These are phyloP conservation scores for Drosophila kuntzei DNA, from an alignment of 2,888 invertebrate genomes.

Conservation along the genomic window DNA sequence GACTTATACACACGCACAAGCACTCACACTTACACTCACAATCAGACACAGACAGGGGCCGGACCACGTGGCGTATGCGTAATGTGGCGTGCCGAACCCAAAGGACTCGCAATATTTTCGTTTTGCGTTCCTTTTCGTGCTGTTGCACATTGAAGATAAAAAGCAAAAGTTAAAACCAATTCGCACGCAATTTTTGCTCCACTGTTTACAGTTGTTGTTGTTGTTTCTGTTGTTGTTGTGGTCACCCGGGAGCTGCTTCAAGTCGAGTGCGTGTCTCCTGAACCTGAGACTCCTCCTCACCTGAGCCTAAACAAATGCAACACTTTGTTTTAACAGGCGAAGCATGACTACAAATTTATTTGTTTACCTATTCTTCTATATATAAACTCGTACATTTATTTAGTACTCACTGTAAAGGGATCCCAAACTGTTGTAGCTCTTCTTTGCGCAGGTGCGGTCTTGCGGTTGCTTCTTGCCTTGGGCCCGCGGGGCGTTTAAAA, in stretches of 20 bases:
- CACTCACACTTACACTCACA: slow-evolving; percentile 32
- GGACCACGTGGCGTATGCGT: slow-evolving; percentile 72
- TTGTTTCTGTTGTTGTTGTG: slow-evolving; percentile 41
- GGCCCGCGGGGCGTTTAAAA: slow-evolving; percentile 64
- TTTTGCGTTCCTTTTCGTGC: slow-evolving; percentile 60
- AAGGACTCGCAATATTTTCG: slow-evolving; percentile 57
- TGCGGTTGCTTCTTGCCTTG: slow-evolving; percentile 36
- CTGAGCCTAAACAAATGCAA: slow-evolving; percentile 78
- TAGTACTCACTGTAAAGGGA: slow-evolving; percentile 20
- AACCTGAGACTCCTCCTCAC: slow-evolving; percentile 8
- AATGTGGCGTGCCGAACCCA: slow-evolving; percentile 59
- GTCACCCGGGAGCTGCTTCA: slow-evolving; percentile 49
- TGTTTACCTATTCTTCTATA: slow-evolving; percentile 39
- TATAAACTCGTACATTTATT: slow-evolving; percentile 16
- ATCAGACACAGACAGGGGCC: background rate
- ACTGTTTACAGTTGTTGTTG: slow-evolving; percentile 38
- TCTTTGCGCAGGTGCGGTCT: slow-evolving; percentile 59
- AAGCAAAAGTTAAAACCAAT: slow-evolving; percentile 81
- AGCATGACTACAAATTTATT: slow-evolving; percentile 73
- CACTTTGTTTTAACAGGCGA: slow-evolving; percentile 66
- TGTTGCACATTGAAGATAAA: slow-evolving; percentile 76
- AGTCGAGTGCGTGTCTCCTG: slow-evolving; percentile 59
- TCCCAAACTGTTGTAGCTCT: background rate
- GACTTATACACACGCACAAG: slow-evolving; percentile 22
- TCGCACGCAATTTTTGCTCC: slow-evolving; percentile 78